Evolutionary conservation across 92 coral and sea anemone genomes (phyloP).

Genomic region (Blastomussa wellsi): DNA sequence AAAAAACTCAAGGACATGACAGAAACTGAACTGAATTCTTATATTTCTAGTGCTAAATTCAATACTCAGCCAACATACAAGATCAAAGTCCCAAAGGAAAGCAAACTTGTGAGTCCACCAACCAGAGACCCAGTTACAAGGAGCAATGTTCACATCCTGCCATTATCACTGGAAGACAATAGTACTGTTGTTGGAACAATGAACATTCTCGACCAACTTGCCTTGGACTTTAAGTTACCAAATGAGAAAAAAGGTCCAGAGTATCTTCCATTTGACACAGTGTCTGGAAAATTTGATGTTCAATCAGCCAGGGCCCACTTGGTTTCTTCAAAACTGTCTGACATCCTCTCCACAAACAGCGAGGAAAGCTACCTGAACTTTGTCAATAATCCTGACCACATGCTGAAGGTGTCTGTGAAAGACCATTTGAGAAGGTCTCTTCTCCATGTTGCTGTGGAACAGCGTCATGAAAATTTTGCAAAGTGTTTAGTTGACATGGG

Average conservation of each 20-base stretch:
- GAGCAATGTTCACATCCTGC: constrained; percentile 42
- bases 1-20: constrained; percentile 26
- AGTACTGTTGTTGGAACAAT: constrained; percentile 49
- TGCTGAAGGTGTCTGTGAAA: constrained; percentile 2
- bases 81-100: constrained; percentile 42
- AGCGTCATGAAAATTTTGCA: constrained; percentile 41
- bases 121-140: constrained; percentile 19
- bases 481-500: constrained; percentile 53
- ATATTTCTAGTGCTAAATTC: constrained; percentile 19
- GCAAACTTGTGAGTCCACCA: constrained; percentile 6
- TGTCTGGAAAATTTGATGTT: constrained; percentile 38
- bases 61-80: constrained; percentile 29
- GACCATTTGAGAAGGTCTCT: constrained; percentile 48
- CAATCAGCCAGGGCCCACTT: constrained; percentile 35
- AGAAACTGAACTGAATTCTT: constrained; percentile 37
- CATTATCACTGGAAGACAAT: constrained; percentile 59
- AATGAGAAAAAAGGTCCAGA: constrained; percentile 37
- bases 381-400: constrained; percentile 31
- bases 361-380: constrained; percentile 34
- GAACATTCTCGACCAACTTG: constrained; percentile 46
- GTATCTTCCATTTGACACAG: constrained; percentile 49
- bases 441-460: constrained; percentile 49
- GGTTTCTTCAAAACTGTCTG: constrained; percentile 26
- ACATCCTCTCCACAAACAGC: constrained; percentile 29
- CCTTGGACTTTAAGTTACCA: constrained; percentile 31